Evolutionary conservation across 2,888 invertebrate species (phyloP), one percentile per base, ranked within the genome.

Genomic region (Syrphus vitripennis): DNA sequence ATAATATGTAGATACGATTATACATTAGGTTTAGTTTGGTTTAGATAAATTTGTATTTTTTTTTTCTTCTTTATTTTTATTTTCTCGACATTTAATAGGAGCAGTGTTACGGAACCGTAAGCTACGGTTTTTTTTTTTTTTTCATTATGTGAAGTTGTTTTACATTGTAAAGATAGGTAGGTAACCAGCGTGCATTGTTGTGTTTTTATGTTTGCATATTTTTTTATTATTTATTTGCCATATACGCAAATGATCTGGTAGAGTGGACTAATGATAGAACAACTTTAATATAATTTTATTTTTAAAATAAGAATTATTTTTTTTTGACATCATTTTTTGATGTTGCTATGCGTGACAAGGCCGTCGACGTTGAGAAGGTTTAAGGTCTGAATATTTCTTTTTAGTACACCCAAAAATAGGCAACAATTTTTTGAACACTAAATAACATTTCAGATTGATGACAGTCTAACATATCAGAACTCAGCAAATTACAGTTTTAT

Each of bases 31-130:
- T 14, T 24, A 55, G 26, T n/a, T n/a, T 55, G 26, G 12, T 19
- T 29, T 16, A 45, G 16, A 45, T 63, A 26, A 2, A 57, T 71
- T 29, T 29, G 29, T 29, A 5, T 3, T 21, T 77, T 26, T 67
- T 61, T 55, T 42, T 3, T 16, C 7, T 9, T 0, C 10, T 45
- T 42, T 42, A 12, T 34, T 31, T 16, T 59, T 31, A 29, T 59
- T 69, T 69, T 16, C 61, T 31, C 57, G 61, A n/a, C 84, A 77
- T 70, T 86, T 86, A 82, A 74, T 74, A 78, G 69, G 82, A 48
- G 72, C 86, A 86, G 86, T 86, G 86, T 86, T 82, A 82, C 86
- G 86, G 86, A 86, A 86, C 86, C 86, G 63, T 86, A 82, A 74
- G 77, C 86, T 86, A 82, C 82, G 78, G 86, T 77, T 86, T 67